Percentiles rank a stretch among this genome's conserved stretches.
phyloP scores from a whole-genome alignment of 2,797 vertebrate species.

The Centroberyx gerrardi region DNA sequence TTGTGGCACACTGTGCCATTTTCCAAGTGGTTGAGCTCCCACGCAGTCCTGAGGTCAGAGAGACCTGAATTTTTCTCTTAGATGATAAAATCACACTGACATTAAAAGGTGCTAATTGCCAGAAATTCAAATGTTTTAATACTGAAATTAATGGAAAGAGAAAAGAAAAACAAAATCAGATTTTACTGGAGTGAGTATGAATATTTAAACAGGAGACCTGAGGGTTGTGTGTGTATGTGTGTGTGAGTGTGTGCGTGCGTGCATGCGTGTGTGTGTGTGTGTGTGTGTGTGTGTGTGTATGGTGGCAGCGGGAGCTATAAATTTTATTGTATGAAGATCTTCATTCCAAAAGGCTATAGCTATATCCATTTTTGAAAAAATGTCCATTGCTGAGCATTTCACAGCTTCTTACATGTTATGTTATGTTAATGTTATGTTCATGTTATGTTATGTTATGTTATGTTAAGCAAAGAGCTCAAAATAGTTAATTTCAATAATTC shows the following conservation, averaged over 20 bases:
- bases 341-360: too few species aligned
- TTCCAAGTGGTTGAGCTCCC: slow-evolving; percentile 69
- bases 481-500: neutral
- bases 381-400: too few species aligned
- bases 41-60: slow-evolving; percentile 46
- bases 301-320: too few species aligned
- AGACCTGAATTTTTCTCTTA: slow-evolving; percentile 47
- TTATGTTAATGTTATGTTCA: too few species aligned
- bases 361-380: too few species aligned
- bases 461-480: too few species aligned
- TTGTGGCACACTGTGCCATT: slow-evolving; percentile 74
- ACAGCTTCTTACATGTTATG: too few species aligned
- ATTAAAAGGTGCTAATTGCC: slow-evolving; percentile 76
- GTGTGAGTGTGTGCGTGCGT: neutral
- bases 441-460: too few species aligned
- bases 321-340: too few species aligned
- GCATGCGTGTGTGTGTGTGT: neutral
- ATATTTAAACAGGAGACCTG: slow-evolving; percentile 54
- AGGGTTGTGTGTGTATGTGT: slow-evolving; percentile 3
- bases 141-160: slow-evolving; percentile 69
- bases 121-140: slow-evolving; percentile 46
- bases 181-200: slow-evolving; percentile 56
- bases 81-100: slow-evolving; percentile 71
- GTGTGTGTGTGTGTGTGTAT: neutral
- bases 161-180: slow-evolving; percentile 62